Evolutionary conservation across 2,888 invertebrate species (phyloP), one percentile per base, ranked within the genome.

Genomic region (Theretra japonica): DNA sequence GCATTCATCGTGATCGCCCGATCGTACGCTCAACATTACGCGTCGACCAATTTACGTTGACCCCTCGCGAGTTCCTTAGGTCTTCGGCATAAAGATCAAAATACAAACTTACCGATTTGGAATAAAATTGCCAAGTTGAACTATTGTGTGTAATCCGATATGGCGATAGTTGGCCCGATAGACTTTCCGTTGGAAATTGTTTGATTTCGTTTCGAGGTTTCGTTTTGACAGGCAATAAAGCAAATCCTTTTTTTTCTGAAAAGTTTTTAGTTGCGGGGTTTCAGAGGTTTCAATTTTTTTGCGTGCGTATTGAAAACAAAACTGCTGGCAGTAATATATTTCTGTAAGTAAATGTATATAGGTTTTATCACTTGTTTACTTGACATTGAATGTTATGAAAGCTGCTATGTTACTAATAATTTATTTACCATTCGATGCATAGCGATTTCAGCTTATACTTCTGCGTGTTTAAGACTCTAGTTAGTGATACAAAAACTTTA

Each of bases 1-100:
- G 92, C 94, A 92, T 94, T 93, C 94, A 93, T 93, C 92, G 92
- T 92, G 93, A 93, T 93, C 93, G 92, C 85, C 81, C 70, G 70
- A 92, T 90, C 91, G 89, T 85, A 85, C 86, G 85, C 86, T 84
- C 87, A 82, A 86, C 85, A 87, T 84, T 87, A 90, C 89, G 86
- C 90, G 87, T 80, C 79, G 78, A 75, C 88, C 82, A 87, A 84
- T 83, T 84, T 84, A 82, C 73, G 74, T 70, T 73, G 76, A 77
- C 83, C 78, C 73, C 69, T 73, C 74, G 48, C 76, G 71, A 77
- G 73, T 71, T 81, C 88, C 82, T 83, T 90, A 82, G 73, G 33
- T 58, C 78, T 19, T 77, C 68, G 73, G 72, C 68, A 82, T 85
- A 91, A 86, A 80, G 83, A 72, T 77, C 73, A 86, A 70, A 83